Evolutionary conservation across 1,140 invertebrate genomes (phyloP).

Genomic region (Anoplophora glabripennis): DNA sequence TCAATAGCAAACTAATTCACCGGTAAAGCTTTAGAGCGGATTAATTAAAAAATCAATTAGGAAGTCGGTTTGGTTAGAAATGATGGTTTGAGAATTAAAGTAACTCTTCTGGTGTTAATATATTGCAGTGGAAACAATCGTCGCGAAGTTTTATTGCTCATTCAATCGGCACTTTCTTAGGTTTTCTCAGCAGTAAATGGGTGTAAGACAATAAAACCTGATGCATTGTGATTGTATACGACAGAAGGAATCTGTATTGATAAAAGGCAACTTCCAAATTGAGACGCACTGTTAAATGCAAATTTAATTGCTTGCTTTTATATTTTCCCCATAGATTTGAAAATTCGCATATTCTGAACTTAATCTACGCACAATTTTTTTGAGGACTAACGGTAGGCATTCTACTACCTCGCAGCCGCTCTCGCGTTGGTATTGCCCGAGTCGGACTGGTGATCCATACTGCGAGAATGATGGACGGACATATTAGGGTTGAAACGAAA

Average conservation of each 20-base stretch:
- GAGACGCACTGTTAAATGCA: conserved; percentile 41
- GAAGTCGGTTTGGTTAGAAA: conserved; percentile 22
- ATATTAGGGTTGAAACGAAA: conserved; percentile 21
- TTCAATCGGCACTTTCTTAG: conserved; percentile 49
- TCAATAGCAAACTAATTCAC: no score
- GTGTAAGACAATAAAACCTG: conserved; percentile 50
- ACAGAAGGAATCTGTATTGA: conserved; percentile 43
- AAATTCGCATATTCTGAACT: neutral
- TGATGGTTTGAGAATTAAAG: conserved; percentile 39
- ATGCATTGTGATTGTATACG: conserved; percentile 49
- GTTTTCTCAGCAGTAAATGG: conserved; percentile 46
- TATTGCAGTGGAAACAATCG: conserved; percentile 46
- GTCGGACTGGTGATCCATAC: conserved; percentile 5
- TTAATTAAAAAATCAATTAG: conserved; percentile 37
- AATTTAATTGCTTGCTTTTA: conserved; percentile 28
- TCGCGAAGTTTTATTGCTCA: conserved; percentile 47
- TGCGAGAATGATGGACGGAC: conserved; percentile 18
- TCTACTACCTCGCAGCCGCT: neutral
- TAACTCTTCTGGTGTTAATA: conserved; percentile 44
- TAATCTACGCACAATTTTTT: neutral
- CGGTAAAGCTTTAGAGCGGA: neutral
- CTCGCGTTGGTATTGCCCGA: neutral
- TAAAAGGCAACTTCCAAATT: conserved; percentile 40
- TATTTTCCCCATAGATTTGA: neutral
- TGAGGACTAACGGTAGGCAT: neutral